Conservation (phyloP, 2,113 vertebrate species). For the Arizona elegans region DNA sequence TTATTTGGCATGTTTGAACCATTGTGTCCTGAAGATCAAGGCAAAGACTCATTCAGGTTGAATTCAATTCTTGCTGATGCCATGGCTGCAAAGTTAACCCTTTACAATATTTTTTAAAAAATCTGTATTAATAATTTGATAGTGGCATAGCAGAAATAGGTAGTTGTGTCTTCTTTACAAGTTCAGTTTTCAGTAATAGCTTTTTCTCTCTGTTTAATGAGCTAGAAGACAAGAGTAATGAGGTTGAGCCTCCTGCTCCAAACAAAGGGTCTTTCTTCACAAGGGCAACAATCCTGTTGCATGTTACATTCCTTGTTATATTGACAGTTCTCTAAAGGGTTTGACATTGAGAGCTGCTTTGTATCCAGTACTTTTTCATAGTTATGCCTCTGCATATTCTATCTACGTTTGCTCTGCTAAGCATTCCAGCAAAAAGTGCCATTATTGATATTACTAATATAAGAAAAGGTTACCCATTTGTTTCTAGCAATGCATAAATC, state of each 20-base stretch:
- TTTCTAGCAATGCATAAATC: not conserved
- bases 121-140: not conserved
- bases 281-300: not conserved
- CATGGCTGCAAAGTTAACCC: not conserved
- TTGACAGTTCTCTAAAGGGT: not conserved
- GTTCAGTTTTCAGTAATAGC: not conserved
- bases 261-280: not conserved
- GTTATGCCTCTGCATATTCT: not conserved
- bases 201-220: not conserved
- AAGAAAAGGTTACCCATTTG: not conserved
- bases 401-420: too few species aligned
- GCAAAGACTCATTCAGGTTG: not conserved
- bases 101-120: not conserved
- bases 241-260: fast-evolving
- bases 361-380: not conserved
- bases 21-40: not conserved
- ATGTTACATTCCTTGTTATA: not conserved
- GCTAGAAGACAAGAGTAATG: not conserved
- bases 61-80: not conserved
- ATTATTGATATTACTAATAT: not conserved
- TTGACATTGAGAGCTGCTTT: not conserved
- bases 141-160: not conserved
- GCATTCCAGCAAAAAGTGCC: not conserved
- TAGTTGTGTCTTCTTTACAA: too few species aligned
- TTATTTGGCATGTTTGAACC: not conserved